These are phyloP conservation scores for Galbula dea DNA, from an alignment of 2,113 vertebrate genomes.

Conservation along the genomic window DNA sequence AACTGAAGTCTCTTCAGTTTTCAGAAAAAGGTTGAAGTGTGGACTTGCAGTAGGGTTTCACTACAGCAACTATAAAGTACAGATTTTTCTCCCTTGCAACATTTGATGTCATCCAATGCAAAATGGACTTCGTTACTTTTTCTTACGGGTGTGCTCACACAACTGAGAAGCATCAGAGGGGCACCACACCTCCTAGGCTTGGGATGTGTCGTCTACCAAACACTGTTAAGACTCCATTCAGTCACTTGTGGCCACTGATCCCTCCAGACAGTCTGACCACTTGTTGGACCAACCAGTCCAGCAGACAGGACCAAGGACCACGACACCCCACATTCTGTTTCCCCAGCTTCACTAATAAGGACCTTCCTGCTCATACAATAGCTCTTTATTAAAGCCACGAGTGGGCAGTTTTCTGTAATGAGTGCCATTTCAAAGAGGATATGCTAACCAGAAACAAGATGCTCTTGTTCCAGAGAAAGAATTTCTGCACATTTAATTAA, in stretches of 20 bases:
- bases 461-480: constrained; percentile 50
- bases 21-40: background rate
- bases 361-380: constrained; percentile 24
- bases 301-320: background rate
- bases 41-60: background rate
- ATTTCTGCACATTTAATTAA: constrained; percentile 60
- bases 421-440: constrained; percentile 58
- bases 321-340: background rate
- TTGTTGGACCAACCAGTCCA: background rate
- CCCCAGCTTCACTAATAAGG: background rate
- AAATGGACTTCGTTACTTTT: background rate
- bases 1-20: background rate
- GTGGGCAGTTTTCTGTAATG: constrained; percentile 52
- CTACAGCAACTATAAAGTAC: background rate
- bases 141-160: background rate
- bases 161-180: background rate
- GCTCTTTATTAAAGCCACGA: constrained; percentile 54
- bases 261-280: background rate
- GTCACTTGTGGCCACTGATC: background rate
- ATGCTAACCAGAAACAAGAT: constrained; percentile 63
- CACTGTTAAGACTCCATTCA: fast-evolving
- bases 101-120: background rate
- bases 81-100: background rate
- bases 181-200: background rate
- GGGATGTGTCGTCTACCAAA: fast-evolving